phyloP scores from a whole-genome alignment of 2,113 vertebrate species.

The Chionis minor region DNA sequence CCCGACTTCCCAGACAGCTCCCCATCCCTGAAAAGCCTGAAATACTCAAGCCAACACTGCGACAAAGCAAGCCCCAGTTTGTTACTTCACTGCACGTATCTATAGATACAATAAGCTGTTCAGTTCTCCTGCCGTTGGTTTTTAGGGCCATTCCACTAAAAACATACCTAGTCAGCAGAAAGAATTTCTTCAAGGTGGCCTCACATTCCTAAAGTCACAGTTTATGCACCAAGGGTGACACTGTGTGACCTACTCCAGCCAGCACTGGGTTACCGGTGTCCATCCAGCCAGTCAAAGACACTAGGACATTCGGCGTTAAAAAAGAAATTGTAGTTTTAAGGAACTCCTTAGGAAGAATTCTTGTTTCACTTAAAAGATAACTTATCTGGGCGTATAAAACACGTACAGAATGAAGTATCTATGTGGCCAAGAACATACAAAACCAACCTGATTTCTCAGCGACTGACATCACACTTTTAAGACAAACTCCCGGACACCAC shows the following conservation, averaged over 20 bases:
- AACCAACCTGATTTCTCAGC: neutral
- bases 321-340: neutral
- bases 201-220: neutral
- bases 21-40: neutral
- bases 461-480: neutral
- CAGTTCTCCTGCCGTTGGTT: neutral
- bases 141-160: neutral
- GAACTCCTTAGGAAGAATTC: neutral
- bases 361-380: neutral
- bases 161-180: neutral
- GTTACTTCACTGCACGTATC: too few species aligned
- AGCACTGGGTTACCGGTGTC: neutral
- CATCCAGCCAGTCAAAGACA: neutral
- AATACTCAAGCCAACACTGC: neutral
- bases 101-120: neutral
- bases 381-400: neutral
- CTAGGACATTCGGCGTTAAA: neutral
- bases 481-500: neutral
- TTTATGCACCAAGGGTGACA: neutral
- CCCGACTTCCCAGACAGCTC: neutral
- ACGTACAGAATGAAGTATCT: neutral
- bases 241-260: neutral
- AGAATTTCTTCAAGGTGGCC: accelerated
- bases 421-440: neutral
- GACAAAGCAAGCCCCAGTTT: too few species aligned